phyloP scores from a whole-genome alignment of 2,888 invertebrate species.

The Lepas anatifera region DNA sequence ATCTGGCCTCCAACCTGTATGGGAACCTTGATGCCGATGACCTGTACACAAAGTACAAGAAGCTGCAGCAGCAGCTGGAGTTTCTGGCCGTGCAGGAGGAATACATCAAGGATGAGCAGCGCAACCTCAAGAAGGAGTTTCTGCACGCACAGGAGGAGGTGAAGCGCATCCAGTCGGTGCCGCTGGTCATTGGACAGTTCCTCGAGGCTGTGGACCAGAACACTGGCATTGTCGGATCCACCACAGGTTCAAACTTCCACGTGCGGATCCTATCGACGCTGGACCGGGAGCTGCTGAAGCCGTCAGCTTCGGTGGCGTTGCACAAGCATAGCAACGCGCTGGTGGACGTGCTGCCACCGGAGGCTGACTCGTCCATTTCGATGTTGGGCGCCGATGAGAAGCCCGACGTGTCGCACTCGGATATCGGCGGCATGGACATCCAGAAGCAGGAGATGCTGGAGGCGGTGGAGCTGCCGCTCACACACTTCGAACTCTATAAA shows the following conservation, averaged over 20 bases:
- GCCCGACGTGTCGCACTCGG: conserved; percentile 92
- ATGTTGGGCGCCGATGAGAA: conserved; percentile 98
- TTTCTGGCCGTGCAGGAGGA: conserved; percentile 98
- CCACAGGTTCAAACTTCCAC: conserved; percentile 98
- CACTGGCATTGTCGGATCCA: conserved; percentile 97
- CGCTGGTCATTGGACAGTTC: conserved; percentile 97
- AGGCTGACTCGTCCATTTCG: conserved; percentile 97
- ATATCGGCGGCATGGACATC: conserved; percentile 99
- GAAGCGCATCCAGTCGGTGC: conserved; percentile 97
- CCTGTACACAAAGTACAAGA: conserved; percentile 92
- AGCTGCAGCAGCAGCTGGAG: conserved; percentile 89
- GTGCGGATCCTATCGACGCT: conserved; percentile 96
- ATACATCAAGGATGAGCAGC: conserved; percentile 98
- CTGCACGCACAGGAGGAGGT: conserved; percentile 85
- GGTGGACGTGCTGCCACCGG: conserved; percentile 96
- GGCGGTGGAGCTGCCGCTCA: conserved; percentile 93
- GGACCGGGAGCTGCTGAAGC: conserved; percentile 90
- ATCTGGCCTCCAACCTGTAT: conserved; percentile 31
- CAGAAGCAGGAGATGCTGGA: conserved; percentile 99
- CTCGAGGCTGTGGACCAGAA: conserved; percentile 98
- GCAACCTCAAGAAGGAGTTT: conserved; percentile 96
- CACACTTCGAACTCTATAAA: conserved; percentile 96
- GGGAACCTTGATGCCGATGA: conserved; percentile 65
- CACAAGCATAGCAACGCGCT: conserved; percentile 99
- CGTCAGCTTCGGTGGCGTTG: conserved; percentile 94